Base-by-base conservation (phyloP, 2,888 invertebrate genomes). In the Eupithecia tripunctaria region DNA sequence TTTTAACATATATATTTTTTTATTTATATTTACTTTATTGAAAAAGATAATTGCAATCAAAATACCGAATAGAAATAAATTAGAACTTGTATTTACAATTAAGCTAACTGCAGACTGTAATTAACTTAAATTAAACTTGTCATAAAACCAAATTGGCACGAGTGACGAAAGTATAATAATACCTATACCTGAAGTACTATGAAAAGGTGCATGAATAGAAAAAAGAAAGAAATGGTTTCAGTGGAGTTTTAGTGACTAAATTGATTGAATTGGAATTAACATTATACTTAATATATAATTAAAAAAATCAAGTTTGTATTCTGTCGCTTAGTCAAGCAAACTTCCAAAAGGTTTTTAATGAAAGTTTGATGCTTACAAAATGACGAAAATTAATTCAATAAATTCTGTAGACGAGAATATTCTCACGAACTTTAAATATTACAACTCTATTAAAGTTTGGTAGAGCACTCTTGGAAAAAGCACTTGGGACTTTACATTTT, bases 361-460 rank as follows among this genome's bases (percentile, higher is more conserved):
- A 70, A 73, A 63, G 51, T 67, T 62, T 67, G 67, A 63, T 38
- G 29, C 41, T 67, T 21, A 66, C 62, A 63, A 70, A 73, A 73
- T 63, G 62, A 56, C 62, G 62, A 25, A 66, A 73, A 70, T 73
- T 73, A 70, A 70, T 67, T 73, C 32, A 67, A 70, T 73, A 70
- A 70, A 73, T 60, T 70, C 47, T 68, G 63, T 2, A 67, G 63
- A 63, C 25, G 67, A 65, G 64, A 66, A 64, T 68, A 73, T 70
- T 67, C 56, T 67, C 70, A 51, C 8, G 29, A 73, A 67, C 70
- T 70, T 67, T 25, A 59, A 70, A 70, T 25, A 47, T 64, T 67
- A 64, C n/a, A 63, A 32, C 43, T 64, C 41, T 64, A 67, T 64
- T 56, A 51, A 56, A 51, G 51, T 67, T 64, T 8, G 18, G 60